Conservation (phyloP, 2,888 invertebrate genomes). For the Drosophila subquinaria region DNA sequence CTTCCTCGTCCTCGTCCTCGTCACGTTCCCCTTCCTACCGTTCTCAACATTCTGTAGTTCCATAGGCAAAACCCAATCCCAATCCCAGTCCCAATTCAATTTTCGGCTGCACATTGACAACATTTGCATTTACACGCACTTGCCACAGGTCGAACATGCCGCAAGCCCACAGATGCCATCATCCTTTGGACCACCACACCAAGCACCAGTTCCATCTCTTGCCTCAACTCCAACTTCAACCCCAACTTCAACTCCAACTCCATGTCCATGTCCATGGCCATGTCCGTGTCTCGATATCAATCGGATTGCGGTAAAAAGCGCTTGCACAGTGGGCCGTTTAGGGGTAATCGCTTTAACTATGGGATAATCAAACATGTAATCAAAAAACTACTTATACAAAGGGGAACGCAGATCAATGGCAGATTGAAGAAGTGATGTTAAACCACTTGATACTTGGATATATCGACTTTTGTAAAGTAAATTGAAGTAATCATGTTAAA, state of each 20-base stretch:
- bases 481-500: no score
- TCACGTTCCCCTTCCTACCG: neutral
- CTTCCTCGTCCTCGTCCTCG: no score
- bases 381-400: neutral
- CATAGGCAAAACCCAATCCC: conserved; percentile 34
- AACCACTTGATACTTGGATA: no score
- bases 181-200: conserved; percentile 17
- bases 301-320: conserved; percentile 44
- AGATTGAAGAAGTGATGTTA: neutral
- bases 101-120: conserved; percentile 74
- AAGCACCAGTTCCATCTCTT: neutral
- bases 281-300: conserved; percentile 53
- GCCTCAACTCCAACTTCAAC: neutral
- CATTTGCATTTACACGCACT: conserved; percentile 79
- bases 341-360: neutral
- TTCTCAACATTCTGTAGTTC: neutral
- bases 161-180: conserved; percentile 46
- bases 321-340: conserved; percentile 31
- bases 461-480: no score
- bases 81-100: conserved; percentile 65
- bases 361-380: conserved; percentile 7
- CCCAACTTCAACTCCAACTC: no score
- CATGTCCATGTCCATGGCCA: neutral
- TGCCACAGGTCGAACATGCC: conserved; percentile 70
- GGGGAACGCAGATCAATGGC: neutral